Percentiles rank a stretch among this genome's conserved stretches.
These are phyloP conservation scores for Aphidius ervi DNA, from an alignment of 1,140 invertebrate genomes.

Conservation along the genomic window DNA sequence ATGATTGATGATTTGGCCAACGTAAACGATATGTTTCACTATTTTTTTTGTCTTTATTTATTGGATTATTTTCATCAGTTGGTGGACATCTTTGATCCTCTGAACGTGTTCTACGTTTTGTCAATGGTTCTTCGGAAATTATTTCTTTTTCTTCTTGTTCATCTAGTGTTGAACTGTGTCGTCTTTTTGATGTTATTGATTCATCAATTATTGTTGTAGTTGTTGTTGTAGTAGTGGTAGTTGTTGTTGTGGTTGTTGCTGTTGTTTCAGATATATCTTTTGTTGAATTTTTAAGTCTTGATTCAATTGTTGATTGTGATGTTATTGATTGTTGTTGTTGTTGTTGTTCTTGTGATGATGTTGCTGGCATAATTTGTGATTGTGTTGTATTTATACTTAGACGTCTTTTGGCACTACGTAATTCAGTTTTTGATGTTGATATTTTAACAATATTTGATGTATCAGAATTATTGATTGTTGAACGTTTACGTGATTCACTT, in stretches of 20 bases:
- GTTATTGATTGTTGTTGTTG: too few relatives aligned
- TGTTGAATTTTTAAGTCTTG: not conserved
- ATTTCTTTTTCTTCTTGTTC: conserved; percentile 17
- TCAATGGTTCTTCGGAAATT: conserved; percentile 28
- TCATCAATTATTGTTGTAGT: not conserved
- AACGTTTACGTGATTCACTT: too few relatives aligned
- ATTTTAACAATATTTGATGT: too few relatives aligned
- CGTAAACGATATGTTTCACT: conserved; percentile 32
- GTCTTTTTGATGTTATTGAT: conserved; percentile 28
- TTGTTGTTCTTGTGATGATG: not conserved
- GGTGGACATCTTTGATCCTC: conserved; percentile 38
- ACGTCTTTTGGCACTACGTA: conserved; percentile 22
- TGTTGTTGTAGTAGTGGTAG: not conserved
- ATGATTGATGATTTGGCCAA: conserved; percentile 30
- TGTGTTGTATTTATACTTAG: conserved; percentile 18
- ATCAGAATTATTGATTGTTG: too few relatives aligned
- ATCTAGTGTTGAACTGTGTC: conserved; percentile 36
- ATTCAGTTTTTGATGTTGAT: not conserved
- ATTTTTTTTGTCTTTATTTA: conserved; percentile 31
- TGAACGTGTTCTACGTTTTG: conserved; percentile 43
- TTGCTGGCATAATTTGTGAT: conserved; percentile 18
- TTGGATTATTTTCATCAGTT: conserved; percentile 46
- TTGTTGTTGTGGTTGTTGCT: not conserved
- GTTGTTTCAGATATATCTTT: conserved; percentile 9
- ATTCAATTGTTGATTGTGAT: not conserved